Base-by-base conservation (phyloP, 2,113 vertebrate species). In the Pandion haliaetus region DNA sequence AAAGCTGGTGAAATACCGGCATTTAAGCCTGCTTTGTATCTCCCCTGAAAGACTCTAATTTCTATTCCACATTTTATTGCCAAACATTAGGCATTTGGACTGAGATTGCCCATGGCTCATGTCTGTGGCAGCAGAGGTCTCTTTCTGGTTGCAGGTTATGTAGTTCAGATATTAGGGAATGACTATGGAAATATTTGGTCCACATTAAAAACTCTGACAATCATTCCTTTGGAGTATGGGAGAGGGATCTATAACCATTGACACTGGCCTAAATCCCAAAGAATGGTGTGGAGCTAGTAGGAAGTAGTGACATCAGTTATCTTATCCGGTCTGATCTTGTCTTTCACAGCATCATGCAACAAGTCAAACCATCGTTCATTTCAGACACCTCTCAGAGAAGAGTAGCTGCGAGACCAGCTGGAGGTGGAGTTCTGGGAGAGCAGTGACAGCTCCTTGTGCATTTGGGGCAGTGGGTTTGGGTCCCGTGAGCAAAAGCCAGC, bases 141-240 rank as follows among this genome's bases (percentile, higher is more conserved):
- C 84, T 72, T 61, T 85, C 78, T 58, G 32, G 59, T 54, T 63
- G 23, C 23, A 49, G 36, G 49, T 73, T 94, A 58, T 34, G 15
- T 91, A 88, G 74, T 58, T 85, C 63, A 85, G 54, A 62, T 81
- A 16, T 82, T 86, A 82, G 54, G 38, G 49, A 73, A 78, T 38
- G 36, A 31, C 38, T 58, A 82, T 70, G n/a, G 54, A 86, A 92
- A 58, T 67, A 62, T 72, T 82, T 63, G 82, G 70, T 86, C 34
- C 59, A 58, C 85, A 91, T 63, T 91, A 88, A 82, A 58, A 86
- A 67, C 70, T 58, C 88, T 88, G 84, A 86, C 70, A 73, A 28
- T 73, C 80, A 78, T 91, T 86, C 42, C 47, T 82, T 25, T 72
- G 34, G 44, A 73, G 44, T 49, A 9, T 72, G 70, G 88, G 71